Percentiles rank a stretch among this genome's conserved stretches.
Conservation (phyloP, 2,113 vertebrate species). For the Melospiza georgiana region DNA sequence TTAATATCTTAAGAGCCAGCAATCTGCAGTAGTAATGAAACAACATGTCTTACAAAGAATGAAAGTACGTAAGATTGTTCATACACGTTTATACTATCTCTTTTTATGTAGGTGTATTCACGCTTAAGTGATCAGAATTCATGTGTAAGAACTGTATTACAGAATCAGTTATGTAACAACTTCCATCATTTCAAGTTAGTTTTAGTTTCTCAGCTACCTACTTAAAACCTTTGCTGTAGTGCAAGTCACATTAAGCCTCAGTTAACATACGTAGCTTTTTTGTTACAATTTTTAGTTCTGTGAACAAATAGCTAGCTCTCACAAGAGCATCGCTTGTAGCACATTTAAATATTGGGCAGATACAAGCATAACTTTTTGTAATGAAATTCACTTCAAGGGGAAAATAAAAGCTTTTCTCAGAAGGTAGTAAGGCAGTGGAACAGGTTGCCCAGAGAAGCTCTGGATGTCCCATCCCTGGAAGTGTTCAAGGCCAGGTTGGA, state of each 20-base stretch:
- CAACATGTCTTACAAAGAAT: accelerated
- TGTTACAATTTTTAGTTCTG: background rate
- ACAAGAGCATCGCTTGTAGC: background rate
- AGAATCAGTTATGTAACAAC: background rate
- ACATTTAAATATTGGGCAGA: background rate
- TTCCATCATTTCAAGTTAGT: background rate
- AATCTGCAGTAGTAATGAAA: background rate
- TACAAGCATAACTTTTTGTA: background rate
- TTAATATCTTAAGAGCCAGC: background rate
- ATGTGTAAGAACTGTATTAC: background rate
- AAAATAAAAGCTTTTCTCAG: background rate
- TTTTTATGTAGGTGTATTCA: conserved; percentile 26
- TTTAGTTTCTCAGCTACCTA: background rate
- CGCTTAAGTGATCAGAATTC: background rate
- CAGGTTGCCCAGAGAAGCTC: background rate
- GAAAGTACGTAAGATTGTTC: background rate
- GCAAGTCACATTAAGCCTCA: background rate
- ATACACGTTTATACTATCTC: background rate
- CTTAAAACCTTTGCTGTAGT: background rate
- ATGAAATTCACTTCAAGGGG: background rate
- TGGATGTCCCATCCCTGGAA: background rate
- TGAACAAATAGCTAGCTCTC: background rate
- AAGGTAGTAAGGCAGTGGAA: background rate
- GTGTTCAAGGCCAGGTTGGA: background rate
- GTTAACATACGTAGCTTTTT: background rate